Percentiles rank a stretch among this genome's conserved stretches.
Conservation (phyloP, 2,888 invertebrate genomes). For the Hoplodrina blanda region DNA sequence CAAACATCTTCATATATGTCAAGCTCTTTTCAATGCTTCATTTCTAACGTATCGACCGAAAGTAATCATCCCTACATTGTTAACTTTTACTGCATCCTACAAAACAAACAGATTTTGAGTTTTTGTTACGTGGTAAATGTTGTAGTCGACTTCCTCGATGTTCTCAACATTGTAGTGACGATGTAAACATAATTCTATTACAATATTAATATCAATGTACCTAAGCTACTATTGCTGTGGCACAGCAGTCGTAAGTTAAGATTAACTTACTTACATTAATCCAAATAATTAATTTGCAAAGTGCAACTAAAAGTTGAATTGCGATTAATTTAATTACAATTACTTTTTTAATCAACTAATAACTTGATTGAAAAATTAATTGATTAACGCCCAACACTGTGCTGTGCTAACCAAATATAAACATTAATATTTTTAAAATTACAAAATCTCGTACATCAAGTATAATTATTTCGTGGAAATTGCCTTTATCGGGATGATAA, state of each 20-base stretch:
- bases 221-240: not conserved
- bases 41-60: slow-evolving; percentile 29
- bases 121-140: slow-evolving; percentile 10
- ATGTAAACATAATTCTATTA: slow-evolving; percentile 1
- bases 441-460: slow-evolving; percentile 44
- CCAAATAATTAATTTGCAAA: too few species aligned
- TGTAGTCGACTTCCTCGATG: slow-evolving; percentile 5
- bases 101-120: slow-evolving; percentile 17
- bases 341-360: too few species aligned
- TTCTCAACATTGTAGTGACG: slow-evolving; percentile 2
- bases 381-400: not conserved
- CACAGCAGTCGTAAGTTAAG: not conserved
- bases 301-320: too few species aligned
- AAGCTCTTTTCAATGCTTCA: slow-evolving; percentile 12
- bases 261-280: too few species aligned
- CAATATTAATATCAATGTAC: slow-evolving; percentile 19
- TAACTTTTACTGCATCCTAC: slow-evolving; percentile 8
- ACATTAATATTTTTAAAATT: slow-evolving; percentile 26
- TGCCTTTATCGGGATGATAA: slow-evolving; percentile 73
- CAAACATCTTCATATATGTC: too few species aligned
- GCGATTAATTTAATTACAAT: too few species aligned
- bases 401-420: slow-evolving; percentile 21
- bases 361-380: too few species aligned
- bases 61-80: slow-evolving; percentile 12
- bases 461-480: slow-evolving; percentile 72